Base-by-base conservation (phyloP, 2,113 vertebrate genomes). In the Pavo muticus region DNA sequence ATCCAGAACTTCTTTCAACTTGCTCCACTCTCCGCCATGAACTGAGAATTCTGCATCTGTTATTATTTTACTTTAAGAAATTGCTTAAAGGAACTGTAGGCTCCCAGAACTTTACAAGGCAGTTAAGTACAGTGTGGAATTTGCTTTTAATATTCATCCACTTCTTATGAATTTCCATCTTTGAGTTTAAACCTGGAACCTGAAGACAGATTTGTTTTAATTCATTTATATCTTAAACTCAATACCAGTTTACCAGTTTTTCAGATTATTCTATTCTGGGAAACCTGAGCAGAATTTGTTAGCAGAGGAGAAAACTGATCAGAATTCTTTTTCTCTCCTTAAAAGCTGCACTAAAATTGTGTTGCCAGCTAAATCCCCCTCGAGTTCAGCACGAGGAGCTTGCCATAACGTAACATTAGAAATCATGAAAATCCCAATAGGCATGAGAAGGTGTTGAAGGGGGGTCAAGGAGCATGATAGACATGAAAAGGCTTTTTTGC, bases 381-480 rank as follows among this genome's bases (percentile, higher is more conserved):
- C 44, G 52, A 78, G 78, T 84, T 92, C 86, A 88, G 45, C 42
- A 68, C 75, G 44, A 91, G 61, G 95, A 87, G 89, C 37, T 74
- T 73, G 81, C 86, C 59, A 30, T 16, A 83, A 71, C 2, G 96
- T 97, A 97, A 97, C 95, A 67, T 88, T 97, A 98, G 97, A 97
- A 97, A 95, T 78, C 86, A 78, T 27, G 83, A 95, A 96, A 97
- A 89, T 79, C 95, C 97, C 97, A 21, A 8, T 10, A 92, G 94
- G 86, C 84, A 17, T 44, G 45, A 67, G 94, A 91, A 98, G 97
- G 98, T 98, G 98, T 98, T 98, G 97, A 98, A 97, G 97, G 97
- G 91, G 97, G 95, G 96, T 97, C 96, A 98, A 91, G 91, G 91
- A 95, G 94, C 87, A 32, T 13, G 61, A 87, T 71, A 92, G 86